Evolutionary conservation across 2,797 vertebrate genomes (phyloP), one percentile per base, ranked within the genome.

Genomic region (Tamandua tetradactyla): DNA sequence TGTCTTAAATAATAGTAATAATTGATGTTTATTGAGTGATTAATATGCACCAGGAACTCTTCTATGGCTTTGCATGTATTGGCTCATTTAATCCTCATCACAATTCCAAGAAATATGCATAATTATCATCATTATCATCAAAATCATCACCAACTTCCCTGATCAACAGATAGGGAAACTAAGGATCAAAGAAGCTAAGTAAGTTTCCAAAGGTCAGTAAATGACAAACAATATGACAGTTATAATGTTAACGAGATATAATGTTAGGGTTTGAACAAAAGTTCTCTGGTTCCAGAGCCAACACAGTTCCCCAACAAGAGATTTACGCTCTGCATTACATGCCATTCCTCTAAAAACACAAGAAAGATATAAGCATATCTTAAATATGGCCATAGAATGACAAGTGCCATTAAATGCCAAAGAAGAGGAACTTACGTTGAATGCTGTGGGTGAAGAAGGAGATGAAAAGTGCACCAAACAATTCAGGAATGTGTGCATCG

Each of bases 401-500:
- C 23, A 44, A 22, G 42, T 0, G 0, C 22, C 17, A 7, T 35
- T n/a, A 18, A 47, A 9, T 0, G 1, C 40, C 62, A 25, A 32
- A 35, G 22, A 4, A 12, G 52, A 32, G 80, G 91, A 55, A 7
- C 68, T 2, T 0, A 10, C 13, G 0, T 3, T 64, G 1, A 2
- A 2, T 2, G 55, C 37, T 8, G 32, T 30, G 84, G 17, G 18
- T 0, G 2, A 27, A 20, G 37, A 68, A 27, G 61, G 44, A 87
- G 35, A 7, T 8, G 66, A 47, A 37, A 30, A 13, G 1, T 3
- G 27, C 66, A 4, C 0, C 1, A 7, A 69, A 12, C 4, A 6
- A 0, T 4, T 49, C 23, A 3, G 30, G 30, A 52, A 18, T 3
- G 6, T 3, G 1, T 0, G 25, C 0, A 80, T n/a, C 1, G 0